Percentiles rank a stretch among this genome's conserved stretches.
Evolutionary conservation across 2,113 vertebrate species (phyloP).

Genomic region (Siniperca knerii): DNA sequence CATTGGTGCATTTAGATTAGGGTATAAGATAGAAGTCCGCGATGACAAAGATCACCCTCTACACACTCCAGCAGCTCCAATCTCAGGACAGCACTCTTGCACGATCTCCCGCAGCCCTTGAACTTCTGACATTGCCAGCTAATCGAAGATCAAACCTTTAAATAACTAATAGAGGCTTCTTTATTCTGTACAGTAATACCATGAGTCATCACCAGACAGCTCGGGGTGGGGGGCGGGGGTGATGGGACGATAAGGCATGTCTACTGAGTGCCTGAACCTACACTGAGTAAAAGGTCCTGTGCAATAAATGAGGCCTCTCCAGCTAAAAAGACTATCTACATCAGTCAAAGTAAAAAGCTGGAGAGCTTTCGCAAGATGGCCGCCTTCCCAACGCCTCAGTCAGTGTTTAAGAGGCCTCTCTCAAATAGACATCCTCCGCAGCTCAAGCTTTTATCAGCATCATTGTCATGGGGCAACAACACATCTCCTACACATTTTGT

Average conservation of each 20-base stretch:
- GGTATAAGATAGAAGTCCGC: constrained; percentile 45
- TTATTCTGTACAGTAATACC: constrained; percentile 68
- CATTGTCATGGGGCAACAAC: constrained; percentile 42
- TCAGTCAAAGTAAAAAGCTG: constrained; percentile 51
- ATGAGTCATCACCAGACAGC: constrained; percentile 72
- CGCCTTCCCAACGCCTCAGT: constrained; percentile 14
- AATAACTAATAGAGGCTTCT: constrained; percentile 70
- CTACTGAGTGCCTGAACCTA: constrained; percentile 74
- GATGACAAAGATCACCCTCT: constrained; percentile 40
- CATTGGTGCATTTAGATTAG: constrained; percentile 53
- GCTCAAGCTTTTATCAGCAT: constrained; percentile 42
- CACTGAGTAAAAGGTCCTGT: constrained; percentile 73
- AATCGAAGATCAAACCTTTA: constrained; percentile 73
- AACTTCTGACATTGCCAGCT: constrained; percentile 71
- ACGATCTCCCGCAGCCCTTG: constrained; percentile 79
- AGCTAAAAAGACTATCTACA: constrained; percentile 65
- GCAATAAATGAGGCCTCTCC: constrained; percentile 74
- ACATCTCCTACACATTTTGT: constrained; percentile 26
- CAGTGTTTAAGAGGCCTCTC: constrained; percentile 31
- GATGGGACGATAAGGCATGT: constrained; percentile 79
- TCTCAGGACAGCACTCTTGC: constrained; percentile 49
- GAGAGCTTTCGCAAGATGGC: constrained; percentile 52
- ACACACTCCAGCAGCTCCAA: constrained; percentile 53
- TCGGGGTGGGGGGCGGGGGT: not conserved
- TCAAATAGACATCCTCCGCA: constrained; percentile 48